Evolutionary conservation across 2,113 vertebrate genomes (phyloP), one percentile per base, ranked within the genome.

Genomic region (Prunella himalayana): DNA sequence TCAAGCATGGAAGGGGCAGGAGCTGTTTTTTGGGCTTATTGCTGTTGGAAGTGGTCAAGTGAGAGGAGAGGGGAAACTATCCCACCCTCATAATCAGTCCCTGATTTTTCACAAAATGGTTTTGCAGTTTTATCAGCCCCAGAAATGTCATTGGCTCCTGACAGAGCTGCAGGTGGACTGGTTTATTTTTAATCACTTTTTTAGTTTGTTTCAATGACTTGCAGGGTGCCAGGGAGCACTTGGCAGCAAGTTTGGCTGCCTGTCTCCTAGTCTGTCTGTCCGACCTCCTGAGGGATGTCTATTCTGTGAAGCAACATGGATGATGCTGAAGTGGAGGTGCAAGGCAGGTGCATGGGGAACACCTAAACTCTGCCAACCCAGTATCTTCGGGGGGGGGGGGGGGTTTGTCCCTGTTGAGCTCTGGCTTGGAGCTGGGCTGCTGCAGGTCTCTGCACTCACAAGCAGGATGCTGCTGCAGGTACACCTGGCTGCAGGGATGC

Each of bases 201-300:
- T 77, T 13, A 13, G 8, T 51, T 93, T 39, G 63, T 61, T 77
- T 39, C 35, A 82, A 49, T 22, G 24, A 61, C 18, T 65, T 39
- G 37, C 59, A 72, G 28, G 25, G 9, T 35, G 25, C 22, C 50
- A 50, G 57, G 79, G 49, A 77, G 15, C 28, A 15, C 70, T 59
- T 53, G 61, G 70, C 84, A 85, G 84, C 31, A 53, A 44, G 47
- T 64, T 68, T 57, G 56, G 49, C 59, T 89, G 60, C 60, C 50
- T 69, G 22, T n/a, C 27, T 64, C 57, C 56, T 39, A 8, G 3
- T 35, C 47, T 25, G 17, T 17, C 39, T 77, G 23, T 76, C 70
- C 0, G 0, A 14, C 9, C 11, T 11, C 24, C 13, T 1, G 3
- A 37, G 25, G 25, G 31, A 69, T 37, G 33, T 7, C 39, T 15